Percentiles rank a stretch among this genome's conserved stretches.
phyloP scores from a whole-genome alignment of 1,140 invertebrate species.

The Listronotus bonariensis region DNA sequence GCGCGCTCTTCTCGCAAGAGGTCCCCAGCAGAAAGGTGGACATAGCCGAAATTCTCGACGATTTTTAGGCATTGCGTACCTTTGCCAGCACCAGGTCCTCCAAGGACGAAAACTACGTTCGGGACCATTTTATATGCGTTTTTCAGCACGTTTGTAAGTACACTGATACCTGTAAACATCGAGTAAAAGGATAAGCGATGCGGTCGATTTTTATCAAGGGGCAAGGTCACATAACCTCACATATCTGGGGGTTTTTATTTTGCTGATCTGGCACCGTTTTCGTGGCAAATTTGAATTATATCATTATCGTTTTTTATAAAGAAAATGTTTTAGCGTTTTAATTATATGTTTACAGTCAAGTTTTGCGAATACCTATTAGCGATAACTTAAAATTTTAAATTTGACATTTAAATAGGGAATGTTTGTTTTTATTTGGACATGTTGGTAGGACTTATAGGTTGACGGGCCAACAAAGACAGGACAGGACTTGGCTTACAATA shows the following conservation, averaged over 20 bases:
- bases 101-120: conserved; percentile 96
- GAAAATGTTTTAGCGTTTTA: neutral
- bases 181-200: conserved; percentile 4
- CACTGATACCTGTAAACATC: conserved; percentile 27
- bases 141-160: conserved; percentile 15
- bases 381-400: neutral
- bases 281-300: neutral
- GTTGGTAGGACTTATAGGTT: neutral
- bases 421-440: too few species aligned
- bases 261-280: conserved; percentile 6
- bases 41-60: conserved; percentile 86
- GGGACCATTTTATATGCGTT: conserved; percentile 62
- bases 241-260: conserved; percentile 27
- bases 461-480: neutral
- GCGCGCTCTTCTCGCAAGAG: conserved; percentile 88
- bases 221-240: conserved; percentile 38
- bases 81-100: conserved; percentile 97
- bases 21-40: conserved; percentile 98
- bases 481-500: neutral
- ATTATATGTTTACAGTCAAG: neutral
- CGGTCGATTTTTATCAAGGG: conserved; percentile 12
- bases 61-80: conserved; percentile 95
- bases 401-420: neutral
- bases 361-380: neutral
- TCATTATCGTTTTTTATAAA: neutral